A percentile compares a stretch with the other conserved stretches of the same genome.
Conservation (phyloP, 2,888 invertebrate species). For the Ischnura elegans region DNA sequence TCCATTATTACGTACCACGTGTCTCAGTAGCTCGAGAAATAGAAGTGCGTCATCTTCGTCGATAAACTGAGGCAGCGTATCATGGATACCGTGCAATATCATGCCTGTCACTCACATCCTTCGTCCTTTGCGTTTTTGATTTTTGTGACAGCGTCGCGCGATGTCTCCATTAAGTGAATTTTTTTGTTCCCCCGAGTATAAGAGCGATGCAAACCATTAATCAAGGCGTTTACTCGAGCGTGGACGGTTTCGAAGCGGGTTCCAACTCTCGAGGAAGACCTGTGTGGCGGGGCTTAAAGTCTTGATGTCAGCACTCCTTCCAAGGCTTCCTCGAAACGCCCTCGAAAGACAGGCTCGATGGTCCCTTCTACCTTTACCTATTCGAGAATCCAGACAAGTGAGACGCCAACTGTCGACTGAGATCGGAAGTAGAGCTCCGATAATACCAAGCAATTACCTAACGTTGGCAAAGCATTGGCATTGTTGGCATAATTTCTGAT, state of each 20-base stretch:
- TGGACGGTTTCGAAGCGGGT: not conserved
- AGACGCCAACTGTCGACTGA: no score
- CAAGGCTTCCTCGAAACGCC: not conserved
- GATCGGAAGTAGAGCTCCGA: no score
- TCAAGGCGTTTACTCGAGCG: slow-evolving; percentile 12
- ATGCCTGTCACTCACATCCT: not conserved
- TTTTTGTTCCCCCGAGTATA: not conserved
- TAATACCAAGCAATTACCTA: no score
- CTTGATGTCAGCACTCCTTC: not conserved
- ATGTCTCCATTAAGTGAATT: not conserved
- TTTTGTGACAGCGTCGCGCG: not conserved
- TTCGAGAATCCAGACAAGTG: no score
- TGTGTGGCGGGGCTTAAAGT: not conserved
- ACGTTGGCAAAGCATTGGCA: no score
- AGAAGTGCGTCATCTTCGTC: not conserved
- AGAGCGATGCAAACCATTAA: not conserved
- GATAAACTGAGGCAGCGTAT: not conserved
- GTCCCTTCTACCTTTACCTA: not conserved
- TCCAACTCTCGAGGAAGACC: not conserved
- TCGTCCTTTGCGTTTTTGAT: not conserved
- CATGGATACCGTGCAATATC: not conserved
- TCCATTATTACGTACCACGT: no score
- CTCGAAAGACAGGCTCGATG: not conserved
- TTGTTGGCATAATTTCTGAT: no score
- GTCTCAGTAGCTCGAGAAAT: no score